Base-by-base conservation (phyloP, 2,113 vertebrate genomes). In the Odocoileus virginianus region DNA sequence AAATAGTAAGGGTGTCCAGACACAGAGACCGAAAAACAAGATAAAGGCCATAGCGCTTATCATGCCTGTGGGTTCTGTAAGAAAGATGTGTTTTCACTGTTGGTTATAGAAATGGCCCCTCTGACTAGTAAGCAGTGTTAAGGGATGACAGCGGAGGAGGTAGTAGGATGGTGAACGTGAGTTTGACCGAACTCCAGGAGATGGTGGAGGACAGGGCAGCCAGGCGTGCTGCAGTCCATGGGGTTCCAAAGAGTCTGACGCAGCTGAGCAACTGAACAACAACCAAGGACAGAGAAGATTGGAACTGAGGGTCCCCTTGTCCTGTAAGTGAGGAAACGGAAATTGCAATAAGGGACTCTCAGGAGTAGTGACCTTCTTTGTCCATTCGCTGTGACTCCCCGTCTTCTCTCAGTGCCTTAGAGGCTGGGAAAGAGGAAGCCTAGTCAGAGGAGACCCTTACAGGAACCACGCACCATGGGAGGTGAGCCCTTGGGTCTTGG, bases 271-370 rank as follows among this genome's bases (percentile, higher is more conserved):
- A 6, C 17, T 10, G 64, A 2, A 23, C n/a, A 23, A 3, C n/a
- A 23, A 36, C 67, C 12, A 16, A 64, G 58, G 16, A 25, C 25
- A 2, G 57, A 60, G 57, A 8, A 33, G 21, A 81, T 10, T 4
- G 10, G 52, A 85, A 23, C 3, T 50, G 27, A 60, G 45, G 27
- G 2, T 12, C 36, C 36, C 61, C 67, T 0, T 58, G 33, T 10
- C 81, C n/a, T 23, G 6, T 17, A 81, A 57, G 3, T 23, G 76
- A 60, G 60, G 55, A 15, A 13, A 21, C 45, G 58, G 64, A 36
- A 25, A 17, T 52, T 40, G 19, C 79, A 25, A 47, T 14, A n/a
- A 0, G 78, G 36, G n/a, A n/a, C 0, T 3, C 40, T 40, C 16
- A 11, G 23, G 54, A 50, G 36, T 8, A 71, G 87, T 8, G 10